phyloP scores from a whole-genome alignment of 53 echinoderm and acorn worm species.

The Patiria pectinifera region DNA sequence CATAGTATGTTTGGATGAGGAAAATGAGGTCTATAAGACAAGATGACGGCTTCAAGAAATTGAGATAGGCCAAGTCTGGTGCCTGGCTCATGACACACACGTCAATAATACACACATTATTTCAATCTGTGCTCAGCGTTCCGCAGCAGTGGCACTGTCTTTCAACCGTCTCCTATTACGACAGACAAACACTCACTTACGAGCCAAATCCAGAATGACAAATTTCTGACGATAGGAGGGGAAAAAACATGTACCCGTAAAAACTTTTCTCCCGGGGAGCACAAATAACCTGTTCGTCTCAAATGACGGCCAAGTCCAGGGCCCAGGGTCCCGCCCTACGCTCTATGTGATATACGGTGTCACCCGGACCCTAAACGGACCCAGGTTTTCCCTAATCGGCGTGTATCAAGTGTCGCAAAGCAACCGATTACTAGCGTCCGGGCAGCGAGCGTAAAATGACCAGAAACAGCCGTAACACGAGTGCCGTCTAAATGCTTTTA shows the following conservation, averaged over 20 bases:
- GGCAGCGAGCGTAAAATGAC: neutral
- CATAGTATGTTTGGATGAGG: too few species aligned
- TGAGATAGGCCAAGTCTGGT: too few species aligned
- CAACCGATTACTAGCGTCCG: slow-evolving; percentile 16
- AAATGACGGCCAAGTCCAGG: neutral
- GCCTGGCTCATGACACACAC: neutral
- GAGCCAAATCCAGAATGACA: slow-evolving; percentile 16
- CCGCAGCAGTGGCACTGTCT: neutral
- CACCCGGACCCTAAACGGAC: neutral
- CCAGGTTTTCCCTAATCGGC: neutral
- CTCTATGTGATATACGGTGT: neutral
- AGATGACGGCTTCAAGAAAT: too few species aligned
- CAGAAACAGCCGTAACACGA: slow-evolving; percentile 37
- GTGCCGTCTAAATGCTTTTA: slow-evolving; percentile 53
- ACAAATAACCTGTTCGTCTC: neutral
- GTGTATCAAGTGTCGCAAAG: slow-evolving; percentile 18
- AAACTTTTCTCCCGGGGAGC: neutral
- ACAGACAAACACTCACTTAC: neutral
- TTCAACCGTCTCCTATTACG: neutral
- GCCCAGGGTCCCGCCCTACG: neutral
- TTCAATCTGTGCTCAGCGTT: neutral
- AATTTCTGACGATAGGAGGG: neutral
- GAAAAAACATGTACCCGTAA: neutral
- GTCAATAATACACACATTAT: neutral
- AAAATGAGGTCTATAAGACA: too few species aligned